Conservation (phyloP, 2,888 invertebrate genomes). For the Furcula furcula region DNA sequence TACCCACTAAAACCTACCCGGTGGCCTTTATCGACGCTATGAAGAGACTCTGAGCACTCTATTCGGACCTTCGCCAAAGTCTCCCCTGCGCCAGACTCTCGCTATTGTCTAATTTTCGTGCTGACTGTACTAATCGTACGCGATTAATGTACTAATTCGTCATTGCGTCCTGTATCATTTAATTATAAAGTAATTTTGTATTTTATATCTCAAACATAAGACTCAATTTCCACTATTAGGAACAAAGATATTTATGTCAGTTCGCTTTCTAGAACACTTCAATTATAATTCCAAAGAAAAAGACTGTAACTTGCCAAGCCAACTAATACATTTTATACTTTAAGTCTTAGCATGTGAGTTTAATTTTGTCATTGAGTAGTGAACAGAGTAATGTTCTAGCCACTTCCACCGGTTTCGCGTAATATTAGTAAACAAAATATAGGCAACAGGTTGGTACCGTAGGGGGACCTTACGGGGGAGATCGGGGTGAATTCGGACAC, state of each 20-base stretch:
- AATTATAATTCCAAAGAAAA: slow-evolving; percentile 1
- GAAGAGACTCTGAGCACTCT: no score
- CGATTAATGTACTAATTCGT: slow-evolving; percentile 21
- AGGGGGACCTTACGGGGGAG: slow-evolving; percentile 26
- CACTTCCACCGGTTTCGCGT: slow-evolving; percentile 42
- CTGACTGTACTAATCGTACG: slow-evolving; percentile 27
- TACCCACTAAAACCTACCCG: no score
- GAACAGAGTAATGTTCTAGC: slow-evolving; percentile 37
- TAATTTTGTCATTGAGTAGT: slow-evolving; percentile 3
- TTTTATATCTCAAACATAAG: neutral
- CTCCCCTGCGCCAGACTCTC: no score
- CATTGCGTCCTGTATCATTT: slow-evolving; percentile 19
- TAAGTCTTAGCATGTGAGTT: accelerated
- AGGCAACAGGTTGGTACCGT: slow-evolving; percentile 49
- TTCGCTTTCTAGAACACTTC: slow-evolving; percentile 15
- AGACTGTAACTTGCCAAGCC: slow-evolving; percentile 2
- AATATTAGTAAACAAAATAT: slow-evolving; percentile 59
- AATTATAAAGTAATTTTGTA: slow-evolving; percentile 3
- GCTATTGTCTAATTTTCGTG: no score
- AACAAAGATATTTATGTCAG: slow-evolving; percentile 6
- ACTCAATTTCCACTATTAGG: slow-evolving; percentile 6
- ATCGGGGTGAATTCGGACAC: slow-evolving; percentile 16
- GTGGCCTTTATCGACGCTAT: no score
- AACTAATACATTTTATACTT: no score
- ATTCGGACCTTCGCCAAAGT: no score